phyloP scores from a whole-genome alignment of 2,113 vertebrate genomes.

The Rhineura floridana region DNA sequence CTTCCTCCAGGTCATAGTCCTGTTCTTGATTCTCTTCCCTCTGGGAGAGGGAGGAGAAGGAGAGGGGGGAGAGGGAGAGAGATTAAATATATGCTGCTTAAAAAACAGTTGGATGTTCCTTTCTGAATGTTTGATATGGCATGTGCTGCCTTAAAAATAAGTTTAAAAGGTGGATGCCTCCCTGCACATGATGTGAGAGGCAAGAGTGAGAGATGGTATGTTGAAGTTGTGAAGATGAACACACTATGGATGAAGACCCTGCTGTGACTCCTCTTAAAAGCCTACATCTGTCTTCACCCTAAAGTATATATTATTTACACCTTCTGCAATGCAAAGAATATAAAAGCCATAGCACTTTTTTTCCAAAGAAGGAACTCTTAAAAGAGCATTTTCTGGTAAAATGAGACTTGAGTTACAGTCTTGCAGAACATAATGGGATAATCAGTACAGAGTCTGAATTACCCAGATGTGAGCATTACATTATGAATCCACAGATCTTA shows the following conservation, averaged over 20 bases:
- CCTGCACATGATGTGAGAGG: neutral
- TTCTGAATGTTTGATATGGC: too few species aligned
- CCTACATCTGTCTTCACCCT: slow-evolving; percentile 1
- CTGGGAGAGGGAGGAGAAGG: too few species aligned
- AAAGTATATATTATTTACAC: neutral
- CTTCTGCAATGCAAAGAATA: slow-evolving; percentile 11
- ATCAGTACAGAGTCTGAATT: slow-evolving; percentile 34
- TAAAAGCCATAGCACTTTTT: neutral
- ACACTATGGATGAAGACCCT: neutral
- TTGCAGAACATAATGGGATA: slow-evolving; percentile 14
- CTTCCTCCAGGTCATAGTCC: too few species aligned
- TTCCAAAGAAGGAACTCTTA: neutral
- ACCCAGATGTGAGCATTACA: slow-evolving; percentile 25
- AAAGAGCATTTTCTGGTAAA: slow-evolving; percentile 26
- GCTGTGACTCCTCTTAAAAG: neutral
- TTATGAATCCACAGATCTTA: slow-evolving; percentile 19
- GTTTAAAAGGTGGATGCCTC: neutral
- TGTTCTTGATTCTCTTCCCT: too few species aligned
- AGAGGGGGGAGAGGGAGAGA: too few species aligned
- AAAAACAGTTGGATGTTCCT: too few species aligned
- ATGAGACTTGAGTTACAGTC: slow-evolving; percentile 27
- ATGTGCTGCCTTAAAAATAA: too few species aligned
- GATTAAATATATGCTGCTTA: too few species aligned
- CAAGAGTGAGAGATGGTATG: neutral
- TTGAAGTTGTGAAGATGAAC: neutral